phyloP scores from a whole-genome alignment of 2,113 vertebrate species.

The Heliornis fulica region DNA sequence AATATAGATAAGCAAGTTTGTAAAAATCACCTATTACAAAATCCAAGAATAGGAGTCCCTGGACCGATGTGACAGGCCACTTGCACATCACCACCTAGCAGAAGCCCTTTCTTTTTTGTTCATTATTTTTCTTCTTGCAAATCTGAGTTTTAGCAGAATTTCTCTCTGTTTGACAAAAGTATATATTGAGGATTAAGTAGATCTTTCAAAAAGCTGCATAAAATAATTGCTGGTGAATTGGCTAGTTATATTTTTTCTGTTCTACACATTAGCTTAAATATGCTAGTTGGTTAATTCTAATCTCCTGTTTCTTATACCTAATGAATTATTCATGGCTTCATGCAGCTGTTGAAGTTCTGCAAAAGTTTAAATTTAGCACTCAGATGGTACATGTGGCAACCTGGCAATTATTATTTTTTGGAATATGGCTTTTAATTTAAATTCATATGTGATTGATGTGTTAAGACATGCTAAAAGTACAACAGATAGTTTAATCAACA shows the following conservation, averaged over 20 bases:
- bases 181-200: background rate
- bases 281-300: conserved; percentile 42
- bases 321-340: conserved; percentile 64
- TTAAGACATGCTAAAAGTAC: conserved; percentile 37
- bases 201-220: background rate
- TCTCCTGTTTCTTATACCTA: conserved; percentile 32
- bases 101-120: background rate
- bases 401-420: conserved; percentile 60
- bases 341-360: conserved; percentile 44
- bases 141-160: background rate
- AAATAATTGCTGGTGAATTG: conserved; percentile 20
- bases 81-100: background rate
- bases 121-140: background rate
- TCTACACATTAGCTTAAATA: conserved; percentile 19
- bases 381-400: conserved; percentile 2
- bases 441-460: conserved; percentile 61
- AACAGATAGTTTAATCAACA: conserved; percentile 70
- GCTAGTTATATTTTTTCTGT: background rate
- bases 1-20: background rate
- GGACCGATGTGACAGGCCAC: background rate
- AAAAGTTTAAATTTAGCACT: conserved; percentile 66
- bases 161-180: background rate
- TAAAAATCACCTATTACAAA: background rate
- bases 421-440: conserved; percentile 62
- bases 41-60: background rate